Conservation (phyloP, 2,888 invertebrate species). For the Cerastis leucographa region DNA sequence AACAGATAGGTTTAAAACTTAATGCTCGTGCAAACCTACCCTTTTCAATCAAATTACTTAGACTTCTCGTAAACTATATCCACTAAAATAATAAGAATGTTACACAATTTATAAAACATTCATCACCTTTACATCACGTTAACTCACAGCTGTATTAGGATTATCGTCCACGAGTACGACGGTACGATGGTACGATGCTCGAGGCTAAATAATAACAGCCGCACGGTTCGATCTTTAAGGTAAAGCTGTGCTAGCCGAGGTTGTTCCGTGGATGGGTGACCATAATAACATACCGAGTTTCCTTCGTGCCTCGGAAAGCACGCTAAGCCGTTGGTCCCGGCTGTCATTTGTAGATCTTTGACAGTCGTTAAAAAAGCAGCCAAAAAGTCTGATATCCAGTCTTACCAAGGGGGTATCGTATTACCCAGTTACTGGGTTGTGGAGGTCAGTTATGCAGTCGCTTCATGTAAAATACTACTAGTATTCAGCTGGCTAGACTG, state of each 20-base stretch:
- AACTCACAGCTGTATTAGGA: background rate
- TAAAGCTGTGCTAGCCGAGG: background rate
- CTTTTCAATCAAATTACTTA: background rate
- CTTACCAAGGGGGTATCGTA: too few species aligned
- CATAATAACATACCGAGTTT: background rate
- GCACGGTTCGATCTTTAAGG: background rate
- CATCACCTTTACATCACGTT: background rate
- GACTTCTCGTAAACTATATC: background rate
- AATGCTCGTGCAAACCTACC: too few species aligned
- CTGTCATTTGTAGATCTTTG: background rate
- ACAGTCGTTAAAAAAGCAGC: too few species aligned
- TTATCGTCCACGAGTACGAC: slow-evolving; percentile 16
- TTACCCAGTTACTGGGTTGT: too few species aligned
- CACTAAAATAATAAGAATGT: background rate
- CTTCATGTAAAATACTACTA: too few species aligned
- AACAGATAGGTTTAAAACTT: too few species aligned
- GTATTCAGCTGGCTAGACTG: too few species aligned
- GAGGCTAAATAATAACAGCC: background rate
- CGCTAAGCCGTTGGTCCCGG: background rate
- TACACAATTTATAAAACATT: background rate
- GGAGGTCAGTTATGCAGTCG: too few species aligned
- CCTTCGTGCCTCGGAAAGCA: background rate
- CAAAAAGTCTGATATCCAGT: too few species aligned
- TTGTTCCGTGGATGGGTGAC: background rate
- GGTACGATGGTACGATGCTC: too few species aligned